Evolutionary conservation across 2,888 invertebrate species (phyloP).

Genomic region (Latrodectus hesperus): DNA sequence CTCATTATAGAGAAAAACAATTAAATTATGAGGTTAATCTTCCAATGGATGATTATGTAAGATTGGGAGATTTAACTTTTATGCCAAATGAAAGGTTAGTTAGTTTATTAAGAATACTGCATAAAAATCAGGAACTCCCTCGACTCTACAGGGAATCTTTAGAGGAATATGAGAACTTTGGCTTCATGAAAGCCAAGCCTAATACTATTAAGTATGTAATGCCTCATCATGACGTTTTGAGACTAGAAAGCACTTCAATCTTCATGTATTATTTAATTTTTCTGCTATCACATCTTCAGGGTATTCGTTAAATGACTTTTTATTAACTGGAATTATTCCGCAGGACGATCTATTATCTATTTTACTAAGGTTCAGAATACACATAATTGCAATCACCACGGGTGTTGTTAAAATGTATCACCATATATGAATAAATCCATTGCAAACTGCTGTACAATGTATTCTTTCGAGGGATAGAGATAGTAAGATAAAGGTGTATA

Average conservation of each 20-base stretch:
- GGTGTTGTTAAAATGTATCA: no score
- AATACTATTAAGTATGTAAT: no score
- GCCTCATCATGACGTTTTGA: no score
- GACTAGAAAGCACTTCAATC: no score
- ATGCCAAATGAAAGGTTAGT: neutral
- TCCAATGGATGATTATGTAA: neutral
- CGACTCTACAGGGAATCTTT: neutral
- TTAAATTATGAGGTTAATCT: neutral
- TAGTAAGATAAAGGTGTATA: no score
- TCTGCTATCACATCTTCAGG: neutral
- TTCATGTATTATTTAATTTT: no score
- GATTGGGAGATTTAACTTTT: neutral
- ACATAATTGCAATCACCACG: no score
- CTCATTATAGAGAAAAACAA: neutral
- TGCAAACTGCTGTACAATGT: no score
- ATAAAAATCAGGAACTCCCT: neutral
- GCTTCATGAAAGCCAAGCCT: neutral
- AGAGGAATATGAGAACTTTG: neutral
- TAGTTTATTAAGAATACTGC: neutral
- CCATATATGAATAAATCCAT: no score
- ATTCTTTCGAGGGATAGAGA: no score
- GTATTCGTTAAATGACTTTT: neutral
- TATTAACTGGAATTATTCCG: neutral
- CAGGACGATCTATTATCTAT: slow-evolving; percentile 8
- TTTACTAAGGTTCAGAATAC: neutral